Percentiles rank a stretch among this genome's conserved stretches.
Evolutionary conservation across 2,888 invertebrate genomes (phyloP).

Genomic region (Pyrrhia umbra): DNA sequence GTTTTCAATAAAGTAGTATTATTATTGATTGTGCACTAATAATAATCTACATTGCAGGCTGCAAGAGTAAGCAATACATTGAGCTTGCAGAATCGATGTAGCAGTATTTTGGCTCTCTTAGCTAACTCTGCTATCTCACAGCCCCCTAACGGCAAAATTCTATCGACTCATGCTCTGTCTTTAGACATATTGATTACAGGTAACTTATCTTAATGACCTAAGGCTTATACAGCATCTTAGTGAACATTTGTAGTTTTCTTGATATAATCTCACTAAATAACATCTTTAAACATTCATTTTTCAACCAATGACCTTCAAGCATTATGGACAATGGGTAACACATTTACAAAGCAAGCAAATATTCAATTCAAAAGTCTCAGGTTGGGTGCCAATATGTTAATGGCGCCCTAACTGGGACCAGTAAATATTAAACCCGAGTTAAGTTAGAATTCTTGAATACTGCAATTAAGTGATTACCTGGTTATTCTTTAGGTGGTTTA

Average conservation of each 20-base stretch:
- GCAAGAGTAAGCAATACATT: slow-evolving; percentile 97
- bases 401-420: slow-evolving; percentile 9
- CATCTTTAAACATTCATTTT: not conserved
- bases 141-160: slow-evolving; percentile 93
- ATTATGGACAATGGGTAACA: too few species aligned
- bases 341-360: too few species aligned
- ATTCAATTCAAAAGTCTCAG: too few species aligned
- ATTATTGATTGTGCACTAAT: too few species aligned
- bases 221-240: not conserved
- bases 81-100: slow-evolving; percentile 97
- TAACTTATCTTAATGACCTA: slow-evolving; percentile 63
- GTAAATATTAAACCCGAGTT: not conserved
- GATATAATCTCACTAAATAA: too few species aligned
- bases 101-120: slow-evolving; percentile 96
- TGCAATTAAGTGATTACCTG: not conserved
- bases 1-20: too few species aligned
- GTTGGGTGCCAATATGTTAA: not conserved
- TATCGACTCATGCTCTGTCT: slow-evolving; percentile 97
- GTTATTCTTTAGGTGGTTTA: slow-evolving; percentile 91
- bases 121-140: slow-evolving; percentile 97
- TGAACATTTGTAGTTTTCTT: not conserved
- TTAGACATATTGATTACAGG: slow-evolving; percentile 96
- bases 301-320: not conserved
- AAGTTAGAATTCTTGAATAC: not conserved
- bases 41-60: slow-evolving; percentile 87